Conservation (phyloP, 2,888 invertebrate species). For the Mythimna albipuncta region DNA sequence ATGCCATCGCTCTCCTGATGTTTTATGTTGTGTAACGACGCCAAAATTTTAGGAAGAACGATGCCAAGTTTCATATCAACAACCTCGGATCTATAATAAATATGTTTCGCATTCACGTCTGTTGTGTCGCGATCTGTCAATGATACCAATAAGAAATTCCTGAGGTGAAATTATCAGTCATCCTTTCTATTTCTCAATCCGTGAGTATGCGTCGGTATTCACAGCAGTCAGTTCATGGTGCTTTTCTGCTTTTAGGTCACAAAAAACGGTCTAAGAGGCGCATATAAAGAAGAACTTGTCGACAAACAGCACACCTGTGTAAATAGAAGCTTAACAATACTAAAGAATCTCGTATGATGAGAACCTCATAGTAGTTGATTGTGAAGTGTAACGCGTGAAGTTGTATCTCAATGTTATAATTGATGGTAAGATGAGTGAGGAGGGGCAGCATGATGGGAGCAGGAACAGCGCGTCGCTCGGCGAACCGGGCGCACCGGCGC, state of each 20-base stretch:
- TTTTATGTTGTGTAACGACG: slow-evolving; percentile 89
- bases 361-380: slow-evolving; percentile 76
- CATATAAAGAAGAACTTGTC: slow-evolving; percentile 47
- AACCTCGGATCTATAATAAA: slow-evolving; percentile 71
- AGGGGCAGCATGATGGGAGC: slow-evolving; percentile 83
- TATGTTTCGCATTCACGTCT: slow-evolving; percentile 49
- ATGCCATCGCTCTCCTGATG: slow-evolving; percentile 80
- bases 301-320: slow-evolving; percentile 69
- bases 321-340: slow-evolving; percentile 64
- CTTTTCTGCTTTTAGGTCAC: slow-evolving; percentile 66
- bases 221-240: slow-evolving; percentile 49
- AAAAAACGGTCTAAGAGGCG: slow-evolving; percentile 41
- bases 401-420: slow-evolving; percentile 74
- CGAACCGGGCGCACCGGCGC: slow-evolving; percentile 66
- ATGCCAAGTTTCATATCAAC: slow-evolving; percentile 83
- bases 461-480: slow-evolving; percentile 73
- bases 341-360: slow-evolving; percentile 74
- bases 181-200: slow-evolving; percentile 62
- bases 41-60: slow-evolving; percentile 79
- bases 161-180: slow-evolving; percentile 65
- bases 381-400: slow-evolving; percentile 62
- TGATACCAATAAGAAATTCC: slow-evolving; percentile 66
- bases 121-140: slow-evolving; percentile 67
- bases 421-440: slow-evolving; percentile 87
- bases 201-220: slow-evolving; percentile 43